Percentiles rank a stretch among this genome's conserved stretches.
Evolutionary conservation across 2,797 vertebrate genomes (phyloP).

Genomic region (Buceros bicornis): DNA sequence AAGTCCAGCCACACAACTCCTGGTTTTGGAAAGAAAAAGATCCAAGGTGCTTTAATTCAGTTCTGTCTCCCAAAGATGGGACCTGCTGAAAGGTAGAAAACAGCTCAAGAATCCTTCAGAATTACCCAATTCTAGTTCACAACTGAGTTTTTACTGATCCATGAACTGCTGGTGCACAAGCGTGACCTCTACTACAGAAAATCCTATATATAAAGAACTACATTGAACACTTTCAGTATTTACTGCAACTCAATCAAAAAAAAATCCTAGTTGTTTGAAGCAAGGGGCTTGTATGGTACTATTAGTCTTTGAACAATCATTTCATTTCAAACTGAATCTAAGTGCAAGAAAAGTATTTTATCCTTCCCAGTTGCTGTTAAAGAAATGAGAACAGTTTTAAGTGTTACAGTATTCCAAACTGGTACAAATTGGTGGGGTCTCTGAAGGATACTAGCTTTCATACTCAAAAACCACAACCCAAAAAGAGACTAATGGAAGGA

Average conservation of each 20-base stretch:
- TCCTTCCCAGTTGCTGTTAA: neutral
- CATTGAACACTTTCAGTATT: neutral
- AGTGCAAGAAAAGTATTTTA: neutral
- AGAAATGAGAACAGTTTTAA: neutral
- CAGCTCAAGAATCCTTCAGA: neutral
- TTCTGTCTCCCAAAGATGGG: neutral
- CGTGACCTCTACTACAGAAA: neutral
- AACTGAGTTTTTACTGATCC: neutral
- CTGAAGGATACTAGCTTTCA: neutral
- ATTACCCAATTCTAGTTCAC: neutral
- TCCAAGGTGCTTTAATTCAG: neutral
- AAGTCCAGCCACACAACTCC: neutral
- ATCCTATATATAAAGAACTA: neutral
- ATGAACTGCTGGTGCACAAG: neutral
- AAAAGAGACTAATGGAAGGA: neutral
- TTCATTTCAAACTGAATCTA: neutral
- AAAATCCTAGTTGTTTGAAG: neutral
- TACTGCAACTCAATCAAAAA: neutral
- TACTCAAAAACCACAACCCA: neutral
- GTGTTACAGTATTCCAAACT: neutral
- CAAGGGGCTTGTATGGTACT: neutral
- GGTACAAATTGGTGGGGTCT: neutral
- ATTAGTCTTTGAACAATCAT: neutral
- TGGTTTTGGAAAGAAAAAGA: neutral
- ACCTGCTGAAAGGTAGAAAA: neutral